Evolutionary conservation across 1,140 invertebrate species (phyloP).

Genomic region (Parapsyche elsis): DNA sequence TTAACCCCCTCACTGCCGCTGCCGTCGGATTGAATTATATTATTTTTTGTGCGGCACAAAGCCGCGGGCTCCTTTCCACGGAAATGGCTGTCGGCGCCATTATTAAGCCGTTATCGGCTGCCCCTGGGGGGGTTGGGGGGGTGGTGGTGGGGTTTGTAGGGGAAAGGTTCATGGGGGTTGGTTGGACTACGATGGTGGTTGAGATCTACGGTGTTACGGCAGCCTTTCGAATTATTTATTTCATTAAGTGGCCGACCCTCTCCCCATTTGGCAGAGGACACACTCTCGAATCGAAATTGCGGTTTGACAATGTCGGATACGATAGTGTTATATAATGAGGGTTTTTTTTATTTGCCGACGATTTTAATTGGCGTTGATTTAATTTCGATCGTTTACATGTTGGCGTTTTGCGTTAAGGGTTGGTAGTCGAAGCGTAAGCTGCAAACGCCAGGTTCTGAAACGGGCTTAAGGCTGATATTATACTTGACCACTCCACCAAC

Average conservation of each 20-base stretch:
- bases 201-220: background rate
- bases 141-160: background rate
- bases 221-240: slow-evolving; percentile 41
- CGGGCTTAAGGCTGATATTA: no score
- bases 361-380: no score
- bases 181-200: background rate
- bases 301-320: background rate
- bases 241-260: slow-evolving; percentile 39
- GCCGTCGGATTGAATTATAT: slow-evolving; percentile 44
- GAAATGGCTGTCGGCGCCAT: slow-evolving; percentile 46
- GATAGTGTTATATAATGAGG: no score
- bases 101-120: slow-evolving; percentile 43
- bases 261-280: background rate
- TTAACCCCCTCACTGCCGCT: background rate
- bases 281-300: slow-evolving; percentile 17
- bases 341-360: no score
- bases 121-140: background rate
- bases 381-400: no score
- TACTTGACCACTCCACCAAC: no score
- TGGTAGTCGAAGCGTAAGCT: no score
- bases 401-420: no score
- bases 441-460: no score
- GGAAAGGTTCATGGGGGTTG: background rate
- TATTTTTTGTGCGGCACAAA: slow-evolving; percentile 43
- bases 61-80: slow-evolving; percentile 44